Percentiles rank a stretch among this genome's conserved stretches.
Evolutionary conservation across 2,888 invertebrate species (phyloP).

Genomic region (Agonopterix arenella): DNA sequence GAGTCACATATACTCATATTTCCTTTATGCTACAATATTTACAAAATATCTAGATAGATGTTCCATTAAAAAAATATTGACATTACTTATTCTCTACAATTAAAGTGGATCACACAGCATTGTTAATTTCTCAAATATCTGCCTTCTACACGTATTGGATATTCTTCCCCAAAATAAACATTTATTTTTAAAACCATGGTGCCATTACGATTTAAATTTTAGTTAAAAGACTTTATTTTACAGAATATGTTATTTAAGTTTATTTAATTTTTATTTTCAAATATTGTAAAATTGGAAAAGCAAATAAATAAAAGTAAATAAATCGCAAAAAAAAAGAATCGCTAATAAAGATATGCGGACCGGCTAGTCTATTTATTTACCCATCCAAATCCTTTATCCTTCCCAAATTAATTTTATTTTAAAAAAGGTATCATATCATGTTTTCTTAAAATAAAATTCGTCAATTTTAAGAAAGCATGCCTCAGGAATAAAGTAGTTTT

Average conservation of each 20-base stretch:
- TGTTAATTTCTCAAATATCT: constrained; percentile 17
- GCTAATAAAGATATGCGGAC: constrained; percentile 32
- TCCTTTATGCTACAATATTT: no score
- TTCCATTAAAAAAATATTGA: no score
- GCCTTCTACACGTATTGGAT: constrained; percentile 30
- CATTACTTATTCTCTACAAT: no score
- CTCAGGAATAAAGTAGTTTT: constrained; percentile 12
- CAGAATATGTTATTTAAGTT: constrained; percentile 1
- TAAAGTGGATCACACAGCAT: no score
- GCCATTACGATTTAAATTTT: constrained; percentile 45
- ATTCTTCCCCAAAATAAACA: constrained; percentile 22
- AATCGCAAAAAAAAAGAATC: constrained; percentile 3
- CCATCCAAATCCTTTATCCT: constrained; percentile 25
- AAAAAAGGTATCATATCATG: constrained; percentile 12
- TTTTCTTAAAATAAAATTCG: constrained; percentile 18
- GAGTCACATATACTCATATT: no score
- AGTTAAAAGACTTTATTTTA: constrained; percentile 3
- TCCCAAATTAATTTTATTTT: constrained; percentile 7
- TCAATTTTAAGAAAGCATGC: constrained; percentile 19
- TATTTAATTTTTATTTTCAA: constrained; percentile 11
- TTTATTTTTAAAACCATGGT: constrained; percentile 44
- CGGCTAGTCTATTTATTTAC: constrained; percentile 45
- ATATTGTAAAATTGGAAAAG: constrained; percentile 17
- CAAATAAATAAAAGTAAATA: constrained; percentile 13
- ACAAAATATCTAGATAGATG: no score